These are phyloP conservation scores for Ochotona princeps DNA, from an alignment of 2,113 vertebrate genomes.

Conservation along the genomic window DNA sequence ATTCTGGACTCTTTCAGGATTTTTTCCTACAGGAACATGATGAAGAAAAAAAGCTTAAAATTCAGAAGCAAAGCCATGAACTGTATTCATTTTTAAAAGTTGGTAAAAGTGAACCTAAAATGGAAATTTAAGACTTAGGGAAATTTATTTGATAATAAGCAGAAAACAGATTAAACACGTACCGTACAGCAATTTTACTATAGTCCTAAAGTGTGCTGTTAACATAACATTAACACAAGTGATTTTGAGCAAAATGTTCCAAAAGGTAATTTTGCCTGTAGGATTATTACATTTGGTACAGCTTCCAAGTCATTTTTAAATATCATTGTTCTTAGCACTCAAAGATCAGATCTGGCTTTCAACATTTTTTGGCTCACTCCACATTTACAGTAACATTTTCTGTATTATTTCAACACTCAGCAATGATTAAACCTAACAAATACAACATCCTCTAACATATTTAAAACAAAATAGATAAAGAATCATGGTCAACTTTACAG, in stretches of 20 bases:
- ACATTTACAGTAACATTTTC: conserved; percentile 57
- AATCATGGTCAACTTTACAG: conserved; percentile 4
- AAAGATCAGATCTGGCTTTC: conserved; percentile 50
- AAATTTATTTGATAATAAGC: conserved; percentile 54
- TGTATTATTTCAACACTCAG: conserved; percentile 30
- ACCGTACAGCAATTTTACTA: conserved; percentile 57
- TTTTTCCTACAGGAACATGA: conserved; percentile 18
- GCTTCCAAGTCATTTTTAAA: conserved; percentile 56
- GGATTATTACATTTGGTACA: conserved; percentile 4
- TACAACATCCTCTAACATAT: background rate
- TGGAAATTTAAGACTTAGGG: conserved; percentile 52
- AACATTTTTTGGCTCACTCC: conserved; percentile 39
- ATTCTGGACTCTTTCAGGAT: background rate
- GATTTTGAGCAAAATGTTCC: conserved; percentile 57
- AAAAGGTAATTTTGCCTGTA: conserved; percentile 47
- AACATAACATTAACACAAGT: conserved; percentile 58
- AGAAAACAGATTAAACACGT: conserved; percentile 56
- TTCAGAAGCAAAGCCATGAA: conserved; percentile 25
- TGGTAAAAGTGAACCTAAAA: conserved; percentile 59
- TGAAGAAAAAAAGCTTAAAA: background rate
- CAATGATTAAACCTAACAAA: conserved; percentile 59
- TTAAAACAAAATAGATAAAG: conserved; percentile 33
- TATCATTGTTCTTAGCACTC: conserved; percentile 39
- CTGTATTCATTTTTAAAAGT: conserved; percentile 31
- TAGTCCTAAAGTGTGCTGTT: conserved; percentile 51